Base-by-base conservation (phyloP, 2,113 vertebrate species). In the Anolis carolinensis region DNA sequence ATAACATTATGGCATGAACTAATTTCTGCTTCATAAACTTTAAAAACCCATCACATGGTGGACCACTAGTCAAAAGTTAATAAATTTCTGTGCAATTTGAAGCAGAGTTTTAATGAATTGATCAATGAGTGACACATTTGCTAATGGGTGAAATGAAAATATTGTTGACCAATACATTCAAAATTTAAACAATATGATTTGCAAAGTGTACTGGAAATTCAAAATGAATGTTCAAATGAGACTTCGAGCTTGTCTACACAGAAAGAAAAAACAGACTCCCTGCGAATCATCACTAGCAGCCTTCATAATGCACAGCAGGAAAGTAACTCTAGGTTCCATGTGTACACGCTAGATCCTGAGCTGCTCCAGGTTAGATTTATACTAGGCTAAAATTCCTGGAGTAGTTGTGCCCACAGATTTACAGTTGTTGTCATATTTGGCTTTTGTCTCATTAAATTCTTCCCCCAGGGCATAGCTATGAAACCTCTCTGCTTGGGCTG, bases 121-220 rank as follows among this genome's bases (percentile, higher is more conserved):
- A 82, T 83, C 79, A 76, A 88, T 92, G 89, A 94, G 89, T 93
- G 89, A 94, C 91, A 89, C 88, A 88, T 89, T 92, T 92, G 91
- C 89, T 92, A 84, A 90, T 48, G 79, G 91, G 88, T 5, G 89
- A 93, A 93, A 87, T 59, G 80, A 87, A 89, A 92, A 88, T 91
- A 92, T 79, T 55, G 10, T 70, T 86, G 86, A 93, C 93, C 78
- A 91, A 84, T 79, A 85, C 14, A 62, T 81, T 72, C 65, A 89
- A 34, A 34, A 90, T 48, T 84, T 1, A 1, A 68, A 23, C 27
- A 78, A 23, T 67, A 83, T 89, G 76, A 84, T 88, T 89, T 87
- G 79, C 78, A 76, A 1, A 59, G 88, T 78, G 83, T 25, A 85
- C 76, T 89, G 82, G 87, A 52, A 14, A 44, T 87, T 84, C 88